Percentiles rank a stretch among this genome's conserved stretches.
Conservation (phyloP, 2,113 vertebrate species). For the Chaetura pelagica region DNA sequence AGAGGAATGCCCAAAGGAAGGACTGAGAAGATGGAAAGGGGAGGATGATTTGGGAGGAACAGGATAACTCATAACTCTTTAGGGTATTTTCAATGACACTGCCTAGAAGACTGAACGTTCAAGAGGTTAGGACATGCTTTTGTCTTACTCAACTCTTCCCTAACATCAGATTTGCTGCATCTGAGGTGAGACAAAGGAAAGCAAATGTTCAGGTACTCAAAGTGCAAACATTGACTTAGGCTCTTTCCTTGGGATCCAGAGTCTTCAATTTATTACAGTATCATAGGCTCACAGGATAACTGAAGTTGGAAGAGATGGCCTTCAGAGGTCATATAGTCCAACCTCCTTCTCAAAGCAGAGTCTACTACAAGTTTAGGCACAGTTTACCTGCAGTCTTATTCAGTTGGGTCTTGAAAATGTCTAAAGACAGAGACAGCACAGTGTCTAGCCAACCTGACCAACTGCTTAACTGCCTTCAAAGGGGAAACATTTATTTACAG, state of each 20-base stretch:
- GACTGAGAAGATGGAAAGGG: background rate
- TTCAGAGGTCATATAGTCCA: background rate
- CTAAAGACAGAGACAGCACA: background rate
- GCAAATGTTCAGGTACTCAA: background rate
- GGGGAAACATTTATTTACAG: background rate
- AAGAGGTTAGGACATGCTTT: background rate
- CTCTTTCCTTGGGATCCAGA: background rate
- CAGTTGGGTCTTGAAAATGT: background rate
- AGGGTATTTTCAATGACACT: fast-evolving
- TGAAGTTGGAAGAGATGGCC: background rate
- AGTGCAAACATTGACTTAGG: background rate
- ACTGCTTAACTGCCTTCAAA: background rate
- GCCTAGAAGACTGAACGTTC: background rate
- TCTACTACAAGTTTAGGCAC: background rate
- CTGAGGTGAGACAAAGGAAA: background rate
- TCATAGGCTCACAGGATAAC: background rate
- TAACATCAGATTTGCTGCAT: background rate
- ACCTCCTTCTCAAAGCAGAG: background rate
- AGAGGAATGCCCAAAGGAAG: background rate
- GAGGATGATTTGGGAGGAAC: background rate
- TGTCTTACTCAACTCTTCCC: background rate
- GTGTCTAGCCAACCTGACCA: background rate
- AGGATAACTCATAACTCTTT: background rate
- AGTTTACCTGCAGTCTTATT: background rate
- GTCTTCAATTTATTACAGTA: background rate